Base-by-base conservation (phyloP, 2,888 invertebrate species). In the Aplocera efformata region DNA sequence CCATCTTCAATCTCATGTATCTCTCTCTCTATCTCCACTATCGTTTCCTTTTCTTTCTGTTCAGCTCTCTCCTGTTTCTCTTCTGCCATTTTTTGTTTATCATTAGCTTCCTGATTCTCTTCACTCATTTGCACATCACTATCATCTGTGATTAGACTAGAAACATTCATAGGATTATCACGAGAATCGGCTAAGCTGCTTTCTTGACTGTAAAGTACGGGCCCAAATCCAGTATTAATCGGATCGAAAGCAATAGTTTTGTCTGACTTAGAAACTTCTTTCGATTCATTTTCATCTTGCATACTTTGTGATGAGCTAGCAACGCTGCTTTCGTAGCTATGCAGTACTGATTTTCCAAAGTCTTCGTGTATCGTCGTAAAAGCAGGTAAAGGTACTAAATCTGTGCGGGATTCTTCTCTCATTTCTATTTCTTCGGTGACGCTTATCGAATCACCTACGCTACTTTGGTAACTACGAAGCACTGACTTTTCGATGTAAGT, bases 11-110 rank as follows among this genome's bases (percentile, higher is more conserved):
- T 72, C 58, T 84, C 86, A 66, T 77, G 68, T 9, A 86, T 85
- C 50, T 85, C 85, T n/a, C 82, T 61, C 39, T 81, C 81, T 30
- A 88, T 84, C 50, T 86, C 86, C 1, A 79, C 82, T 32, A 86
- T 83, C 38, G 60, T 72, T 37, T 79, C 72, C 45, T 78, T 86
- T 48, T 85, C 80, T 46, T 75, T 82, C 46, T 76, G 79, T 43
- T 67, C 74, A 9, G 66, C 69, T 3, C 66, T 47, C 23, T 36
- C 49, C 32, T 38, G 33, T 40, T 32, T 42, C 26, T 42, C 42
- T 3, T 17, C 13, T 5, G 26, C 26, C 10, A 26, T 10, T 10
- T 10, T 3, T 26, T 10, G n/a, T 7, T 26, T 26, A 6, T 7
- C 48, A n/a, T 59, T 57, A 6, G 53, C 48, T 42, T 54, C 48